Evolutionary conservation across 2,113 vertebrate genomes (phyloP).

Genomic region (Actenoides hombroni): DNA sequence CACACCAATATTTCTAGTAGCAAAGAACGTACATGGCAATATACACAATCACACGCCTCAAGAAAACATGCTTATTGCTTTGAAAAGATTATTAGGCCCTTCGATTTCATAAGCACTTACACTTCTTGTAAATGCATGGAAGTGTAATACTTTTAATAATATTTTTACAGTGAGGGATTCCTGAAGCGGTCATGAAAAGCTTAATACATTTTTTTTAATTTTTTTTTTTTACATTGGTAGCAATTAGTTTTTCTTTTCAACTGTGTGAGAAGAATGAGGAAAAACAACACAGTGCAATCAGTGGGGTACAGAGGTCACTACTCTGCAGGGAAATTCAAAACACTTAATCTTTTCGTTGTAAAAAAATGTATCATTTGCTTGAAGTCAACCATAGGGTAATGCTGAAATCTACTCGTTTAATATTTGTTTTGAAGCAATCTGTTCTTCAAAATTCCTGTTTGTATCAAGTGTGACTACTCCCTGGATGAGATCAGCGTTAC

Average conservation of each 20-base stretch:
- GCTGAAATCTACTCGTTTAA: neutral
- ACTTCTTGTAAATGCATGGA: constrained; percentile 9
- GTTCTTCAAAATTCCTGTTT: neutral
- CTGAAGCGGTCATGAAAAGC: constrained; percentile 29
- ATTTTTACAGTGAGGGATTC: constrained; percentile 8
- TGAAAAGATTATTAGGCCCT: neutral
- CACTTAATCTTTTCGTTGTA: neutral
- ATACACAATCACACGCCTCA: constrained; percentile 24
- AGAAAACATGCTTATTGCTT: neutral
- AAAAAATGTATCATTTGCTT: neutral
- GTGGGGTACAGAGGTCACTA: neutral
- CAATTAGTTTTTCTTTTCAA: constrained; percentile 28
- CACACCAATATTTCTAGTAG: neutral
- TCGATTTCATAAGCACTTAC: neutral
- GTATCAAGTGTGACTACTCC: neutral
- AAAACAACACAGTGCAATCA: neutral
- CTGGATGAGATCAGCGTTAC: neutral
- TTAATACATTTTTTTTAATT: neutral
- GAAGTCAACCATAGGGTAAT: neutral
- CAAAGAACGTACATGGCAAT: constrained; percentile 39
- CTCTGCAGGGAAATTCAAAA: constrained; percentile 22
- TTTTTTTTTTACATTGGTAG: constrained; percentile 8
- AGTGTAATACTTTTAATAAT: constrained; percentile 1
- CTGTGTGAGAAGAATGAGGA: constrained; percentile 8
- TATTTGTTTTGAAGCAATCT: neutral